A percentile compares a stretch with the other conserved stretches of the same genome.
phyloP scores from a whole-genome alignment of 2,888 invertebrate genomes.

The Automeris io region DNA sequence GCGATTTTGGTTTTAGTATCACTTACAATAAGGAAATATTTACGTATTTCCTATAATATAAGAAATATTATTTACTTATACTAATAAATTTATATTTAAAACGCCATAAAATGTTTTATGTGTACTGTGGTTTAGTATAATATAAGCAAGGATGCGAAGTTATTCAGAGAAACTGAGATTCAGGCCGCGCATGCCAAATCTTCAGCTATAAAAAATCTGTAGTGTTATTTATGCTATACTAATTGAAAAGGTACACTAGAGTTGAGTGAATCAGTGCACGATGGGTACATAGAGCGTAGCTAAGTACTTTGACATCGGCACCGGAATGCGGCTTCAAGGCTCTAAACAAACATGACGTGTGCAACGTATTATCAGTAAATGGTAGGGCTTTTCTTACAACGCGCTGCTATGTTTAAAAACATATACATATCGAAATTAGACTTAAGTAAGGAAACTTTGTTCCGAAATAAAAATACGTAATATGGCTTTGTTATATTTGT shows the following conservation, averaged over 20 bases:
- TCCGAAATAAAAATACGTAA: no score
- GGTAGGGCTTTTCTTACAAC: conserved; percentile 32
- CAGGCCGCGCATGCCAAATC: conserved; percentile 29
- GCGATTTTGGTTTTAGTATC: no score
- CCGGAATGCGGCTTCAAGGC: conserved; percentile 62
- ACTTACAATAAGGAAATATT: no score
- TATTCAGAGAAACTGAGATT: conserved; percentile 30
- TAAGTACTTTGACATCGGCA: conserved; percentile 63
- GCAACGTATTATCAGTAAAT: conserved; percentile 47
- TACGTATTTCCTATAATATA: no score
- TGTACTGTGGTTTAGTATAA: conserved; percentile 37
- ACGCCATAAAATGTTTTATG: conserved; percentile 31
- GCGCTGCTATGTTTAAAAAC: no score
- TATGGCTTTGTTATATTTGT: no score
- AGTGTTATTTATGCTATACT: conserved; percentile 28
- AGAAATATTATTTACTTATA: no score
- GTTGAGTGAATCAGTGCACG: conserved; percentile 21
- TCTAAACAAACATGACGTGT: conserved; percentile 41
- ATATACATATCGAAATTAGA: no score
- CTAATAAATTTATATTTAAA: conserved; percentile 44
- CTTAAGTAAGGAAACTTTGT: no score
- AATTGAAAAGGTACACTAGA: conserved; percentile 18
- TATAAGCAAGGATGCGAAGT: conserved; percentile 32
- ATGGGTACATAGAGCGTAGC: conserved; percentile 25
- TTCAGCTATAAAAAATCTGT: conserved; percentile 20